phyloP scores from a whole-genome alignment of 2,797 vertebrate genomes.

The Betta splendens region DNA sequence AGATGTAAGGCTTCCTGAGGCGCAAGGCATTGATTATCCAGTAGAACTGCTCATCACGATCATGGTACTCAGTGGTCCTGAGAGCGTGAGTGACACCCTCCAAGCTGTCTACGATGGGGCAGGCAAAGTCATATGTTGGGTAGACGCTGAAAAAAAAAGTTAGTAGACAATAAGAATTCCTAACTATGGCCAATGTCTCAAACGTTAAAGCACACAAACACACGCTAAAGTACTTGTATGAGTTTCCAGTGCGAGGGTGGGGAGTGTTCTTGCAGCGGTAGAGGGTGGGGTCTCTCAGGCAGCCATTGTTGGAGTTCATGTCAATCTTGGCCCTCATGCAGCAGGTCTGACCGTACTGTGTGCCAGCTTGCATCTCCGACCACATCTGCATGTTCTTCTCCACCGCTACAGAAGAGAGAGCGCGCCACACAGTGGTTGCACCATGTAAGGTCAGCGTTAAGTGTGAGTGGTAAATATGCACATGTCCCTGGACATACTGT shows the following conservation, averaged over 20 bases:
- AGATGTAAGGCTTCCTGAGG: slow-evolving; percentile 93
- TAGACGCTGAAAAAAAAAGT: slow-evolving; percentile 83
- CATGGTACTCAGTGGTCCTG: slow-evolving; percentile 97
- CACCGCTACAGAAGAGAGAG: slow-evolving; percentile 78
- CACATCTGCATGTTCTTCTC: slow-evolving; percentile 96
- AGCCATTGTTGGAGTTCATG: slow-evolving; percentile 98
- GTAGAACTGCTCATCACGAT: slow-evolving; percentile 97
- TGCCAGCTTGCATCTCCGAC: slow-evolving; percentile 95
- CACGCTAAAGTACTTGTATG: slow-evolving; percentile 84
- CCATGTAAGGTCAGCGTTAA: background rate
- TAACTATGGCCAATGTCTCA: background rate
- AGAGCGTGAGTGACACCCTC: slow-evolving; percentile 97
- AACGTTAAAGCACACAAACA: background rate
- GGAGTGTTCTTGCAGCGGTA: slow-evolving; percentile 95
- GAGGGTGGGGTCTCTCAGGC: slow-evolving; percentile 95
- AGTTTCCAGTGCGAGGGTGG: slow-evolving; percentile 90
- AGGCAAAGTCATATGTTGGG: slow-evolving; percentile 97
- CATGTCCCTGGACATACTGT: slow-evolving; percentile 77
- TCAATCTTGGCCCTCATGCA: slow-evolving; percentile 98
- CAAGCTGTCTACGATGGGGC: slow-evolving; percentile 97
- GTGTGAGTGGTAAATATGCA: background rate
- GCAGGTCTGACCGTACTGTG: slow-evolving; percentile 89
- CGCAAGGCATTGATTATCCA: slow-evolving; percentile 92
- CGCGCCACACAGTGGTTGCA: background rate
- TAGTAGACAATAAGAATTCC: background rate